Conservation (phyloP, 2,113 vertebrate species). For the Hyla sarda region DNA sequence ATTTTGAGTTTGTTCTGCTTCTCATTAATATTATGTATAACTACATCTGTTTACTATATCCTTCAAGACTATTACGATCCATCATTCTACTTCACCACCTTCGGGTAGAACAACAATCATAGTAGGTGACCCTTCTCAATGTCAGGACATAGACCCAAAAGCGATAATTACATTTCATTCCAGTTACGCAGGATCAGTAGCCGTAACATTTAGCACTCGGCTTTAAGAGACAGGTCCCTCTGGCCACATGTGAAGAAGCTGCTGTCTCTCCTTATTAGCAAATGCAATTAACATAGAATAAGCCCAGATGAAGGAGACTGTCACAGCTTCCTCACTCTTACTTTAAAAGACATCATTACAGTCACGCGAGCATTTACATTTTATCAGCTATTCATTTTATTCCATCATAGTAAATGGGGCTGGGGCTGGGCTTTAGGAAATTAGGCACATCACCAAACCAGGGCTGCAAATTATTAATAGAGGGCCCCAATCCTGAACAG, state of each 20-base stretch:
- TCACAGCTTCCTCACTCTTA: slow-evolving; percentile 4
- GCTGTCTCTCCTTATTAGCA: slow-evolving; percentile 42
- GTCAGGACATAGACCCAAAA: slow-evolving; percentile 9
- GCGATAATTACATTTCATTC: slow-evolving; percentile 30
- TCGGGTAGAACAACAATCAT: not conserved
- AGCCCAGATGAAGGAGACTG: slow-evolving; percentile 8
- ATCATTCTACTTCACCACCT: not conserved
- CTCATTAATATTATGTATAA: too few species aligned
- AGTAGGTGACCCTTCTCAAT: slow-evolving; percentile 15
- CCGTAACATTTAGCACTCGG: slow-evolving; percentile 5
- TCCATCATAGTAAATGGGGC: too few species aligned
- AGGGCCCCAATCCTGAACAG: too few species aligned
- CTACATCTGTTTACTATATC: not conserved
- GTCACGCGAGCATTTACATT: slow-evolving; percentile 36
- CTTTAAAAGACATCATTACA: slow-evolving; percentile 15
- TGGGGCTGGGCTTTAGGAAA: too few species aligned
- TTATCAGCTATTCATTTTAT: not conserved
- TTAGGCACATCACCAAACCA: too few species aligned
- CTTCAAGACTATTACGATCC: not conserved
- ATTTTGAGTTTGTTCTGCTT: too few species aligned
- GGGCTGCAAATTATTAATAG: too few species aligned
- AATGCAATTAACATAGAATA: slow-evolving; percentile 39
- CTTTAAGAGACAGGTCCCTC: slow-evolving; percentile 36
- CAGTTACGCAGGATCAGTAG: not conserved
- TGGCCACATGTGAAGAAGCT: slow-evolving; percentile 26